phyloP scores from a whole-genome alignment of 2,888 invertebrate species.

The Abrostola tripartita region DNA sequence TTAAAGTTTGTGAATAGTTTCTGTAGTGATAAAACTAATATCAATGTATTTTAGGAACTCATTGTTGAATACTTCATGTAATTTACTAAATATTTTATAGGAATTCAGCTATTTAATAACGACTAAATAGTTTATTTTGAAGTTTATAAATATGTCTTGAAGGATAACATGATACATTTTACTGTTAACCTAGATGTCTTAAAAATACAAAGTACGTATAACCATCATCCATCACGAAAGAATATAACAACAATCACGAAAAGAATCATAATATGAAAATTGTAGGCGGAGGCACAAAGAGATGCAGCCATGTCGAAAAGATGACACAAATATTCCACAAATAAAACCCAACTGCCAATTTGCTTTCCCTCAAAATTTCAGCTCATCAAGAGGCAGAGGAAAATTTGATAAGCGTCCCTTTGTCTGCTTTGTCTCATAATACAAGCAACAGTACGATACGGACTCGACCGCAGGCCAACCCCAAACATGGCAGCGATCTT shows the following conservation, averaged over 20 bases:
- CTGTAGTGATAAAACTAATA: not conserved
- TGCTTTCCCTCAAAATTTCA: constrained; percentile 23
- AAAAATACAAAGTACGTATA: no score
- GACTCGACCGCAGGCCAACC: constrained; percentile 18
- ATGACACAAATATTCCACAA: not conserved
- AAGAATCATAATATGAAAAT: no score
- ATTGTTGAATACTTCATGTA: not conserved
- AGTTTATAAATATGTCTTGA: no score
- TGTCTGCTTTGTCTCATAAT: constrained; percentile 31
- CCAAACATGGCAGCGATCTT: constrained; percentile 17
- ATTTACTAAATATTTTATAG: no score
- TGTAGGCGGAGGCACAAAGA: not conserved
- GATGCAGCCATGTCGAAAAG: not conserved
- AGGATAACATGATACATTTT: no score
- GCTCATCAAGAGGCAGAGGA: constrained; percentile 18
- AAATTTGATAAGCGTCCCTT: constrained; percentile 43
- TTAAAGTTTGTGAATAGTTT: constrained; percentile 21
- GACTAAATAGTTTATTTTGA: no score
- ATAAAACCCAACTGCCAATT: not conserved
- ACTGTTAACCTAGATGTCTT: no score
- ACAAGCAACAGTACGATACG: constrained; percentile 23
- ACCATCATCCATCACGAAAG: no score
- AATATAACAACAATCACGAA: no score
- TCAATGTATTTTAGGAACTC: not conserved
- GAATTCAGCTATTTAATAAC: no score